Evolutionary conservation across 2,888 invertebrate genomes (phyloP).

Genomic region (Caenorhabditis afra): DNA sequence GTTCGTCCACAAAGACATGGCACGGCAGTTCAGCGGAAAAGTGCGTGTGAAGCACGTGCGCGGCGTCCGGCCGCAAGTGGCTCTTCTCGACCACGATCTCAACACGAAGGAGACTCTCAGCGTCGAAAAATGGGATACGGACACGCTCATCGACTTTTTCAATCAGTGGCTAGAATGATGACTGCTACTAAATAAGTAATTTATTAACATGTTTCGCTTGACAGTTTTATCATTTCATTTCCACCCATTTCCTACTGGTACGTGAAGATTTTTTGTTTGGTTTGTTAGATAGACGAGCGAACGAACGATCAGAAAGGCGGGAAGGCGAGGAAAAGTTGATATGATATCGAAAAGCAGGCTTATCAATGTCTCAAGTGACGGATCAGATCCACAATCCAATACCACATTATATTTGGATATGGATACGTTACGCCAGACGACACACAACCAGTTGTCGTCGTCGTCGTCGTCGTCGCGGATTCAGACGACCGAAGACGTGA

Average conservation of each 20-base stretch:
- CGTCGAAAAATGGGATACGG: conserved; percentile 98
- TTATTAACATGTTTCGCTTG: conserved; percentile 1
- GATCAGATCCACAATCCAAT: conserved; percentile 6
- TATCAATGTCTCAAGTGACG: conserved; percentile 6
- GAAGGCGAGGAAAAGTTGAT: conserved; percentile 2
- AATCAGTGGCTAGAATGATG: conserved; percentile 86
- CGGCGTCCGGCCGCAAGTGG: conserved; percentile 94
- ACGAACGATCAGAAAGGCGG: too few relatives aligned
- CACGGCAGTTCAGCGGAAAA: conserved; percentile 90
- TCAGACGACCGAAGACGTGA: conserved; percentile 16
- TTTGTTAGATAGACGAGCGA: too few relatives aligned
- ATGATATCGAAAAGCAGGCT: conserved; percentile 5
- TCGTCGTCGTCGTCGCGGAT: too few relatives aligned
- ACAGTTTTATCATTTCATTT: conserved; percentile 12
- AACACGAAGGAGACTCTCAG: conserved; percentile 85
- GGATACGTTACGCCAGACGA: too few relatives aligned
- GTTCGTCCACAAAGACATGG: conserved; percentile 94
- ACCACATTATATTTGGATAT: background rate
- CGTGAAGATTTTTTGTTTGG: conserved; percentile 10
- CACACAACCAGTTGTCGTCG: conserved; percentile 9
- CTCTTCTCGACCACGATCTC: conserved; percentile 87
- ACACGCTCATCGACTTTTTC: conserved; percentile 96
- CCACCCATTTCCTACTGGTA: conserved; percentile 40
- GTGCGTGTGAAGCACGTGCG: conserved; percentile 88
- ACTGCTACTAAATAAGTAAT: background rate